phyloP scores from a whole-genome alignment of 2,797 vertebrate genomes.

The Amblyopsis hoosieri region DNA sequence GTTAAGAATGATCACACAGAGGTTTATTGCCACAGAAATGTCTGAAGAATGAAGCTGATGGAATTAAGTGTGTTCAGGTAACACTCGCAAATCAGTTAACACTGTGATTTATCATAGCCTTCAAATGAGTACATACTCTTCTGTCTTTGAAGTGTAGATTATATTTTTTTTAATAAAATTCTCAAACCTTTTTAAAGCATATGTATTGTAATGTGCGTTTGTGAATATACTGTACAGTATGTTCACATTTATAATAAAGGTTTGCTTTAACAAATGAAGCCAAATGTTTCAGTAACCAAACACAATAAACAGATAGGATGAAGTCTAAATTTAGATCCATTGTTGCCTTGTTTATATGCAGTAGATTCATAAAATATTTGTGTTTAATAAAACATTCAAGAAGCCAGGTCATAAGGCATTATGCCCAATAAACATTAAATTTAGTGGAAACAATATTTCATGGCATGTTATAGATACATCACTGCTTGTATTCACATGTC shows the following conservation, averaged over 20 bases:
- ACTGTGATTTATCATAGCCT: constrained; percentile 34
- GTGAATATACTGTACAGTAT: neutral
- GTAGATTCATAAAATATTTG: constrained; percentile 74
- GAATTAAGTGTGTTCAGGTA: neutral
- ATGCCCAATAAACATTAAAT: constrained; percentile 70
- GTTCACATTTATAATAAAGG: too few relatives aligned
- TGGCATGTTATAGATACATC: constrained; percentile 69
- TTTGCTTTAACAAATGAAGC: neutral
- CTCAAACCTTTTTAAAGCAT: constrained; percentile 40
- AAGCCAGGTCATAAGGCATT: constrained; percentile 67
- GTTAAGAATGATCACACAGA: constrained; percentile 14
- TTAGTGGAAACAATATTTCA: constrained; percentile 68
- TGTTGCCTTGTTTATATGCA: constrained; percentile 63
- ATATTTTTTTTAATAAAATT: constrained; percentile 24
- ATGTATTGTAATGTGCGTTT: constrained; percentile 22
- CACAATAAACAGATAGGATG: constrained; percentile 29
- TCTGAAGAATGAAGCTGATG: constrained; percentile 10
- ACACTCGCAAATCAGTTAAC: constrained; percentile 27
- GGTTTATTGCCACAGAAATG: constrained; percentile 2
- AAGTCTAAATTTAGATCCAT: constrained; percentile 63
- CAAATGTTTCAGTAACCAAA: neutral
- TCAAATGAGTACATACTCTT: constrained; percentile 33
- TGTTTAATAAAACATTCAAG: constrained; percentile 72
- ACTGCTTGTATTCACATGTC: constrained; percentile 64
- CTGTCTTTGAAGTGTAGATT: constrained; percentile 36